A percentile compares a stretch with the other conserved stretches of the same genome.
These are phyloP conservation scores for Thamnophis elegans DNA, from an alignment of 2,797 vertebrate genomes.

Conservation along the genomic window DNA sequence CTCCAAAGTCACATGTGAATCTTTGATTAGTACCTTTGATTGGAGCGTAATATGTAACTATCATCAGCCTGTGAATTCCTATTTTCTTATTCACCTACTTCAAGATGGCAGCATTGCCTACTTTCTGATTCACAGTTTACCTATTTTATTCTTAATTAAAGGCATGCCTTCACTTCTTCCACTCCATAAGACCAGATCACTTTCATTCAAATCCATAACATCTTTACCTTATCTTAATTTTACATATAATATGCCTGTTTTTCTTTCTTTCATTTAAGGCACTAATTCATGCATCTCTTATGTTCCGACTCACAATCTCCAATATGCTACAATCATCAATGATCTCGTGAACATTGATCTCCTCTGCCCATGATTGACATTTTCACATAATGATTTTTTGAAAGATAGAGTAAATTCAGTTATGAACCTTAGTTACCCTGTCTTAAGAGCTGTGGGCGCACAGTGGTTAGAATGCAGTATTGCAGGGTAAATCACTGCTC, in stretches of 20 bases:
- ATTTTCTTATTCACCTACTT: background rate
- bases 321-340: background rate
- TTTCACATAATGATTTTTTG: background rate
- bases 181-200: background rate
- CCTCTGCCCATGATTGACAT: background rate
- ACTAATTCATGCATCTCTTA: background rate
- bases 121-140: background rate
- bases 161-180: background rate
- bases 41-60: background rate
- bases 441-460: background rate
- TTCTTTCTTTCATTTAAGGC: background rate
- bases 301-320: background rate
- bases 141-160: background rate
- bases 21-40: background rate
- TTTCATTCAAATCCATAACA: background rate
- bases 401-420: background rate
- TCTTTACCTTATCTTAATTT: background rate
- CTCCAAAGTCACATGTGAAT: background rate
- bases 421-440: background rate
- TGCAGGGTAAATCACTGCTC: background rate
- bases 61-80: background rate
- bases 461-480: background rate
- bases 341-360: background rate
- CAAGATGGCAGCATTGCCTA: background rate
- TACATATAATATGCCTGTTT: background rate